Conservation (phyloP, 2,797 vertebrate genomes). For the Crax fasciolata region DNA sequence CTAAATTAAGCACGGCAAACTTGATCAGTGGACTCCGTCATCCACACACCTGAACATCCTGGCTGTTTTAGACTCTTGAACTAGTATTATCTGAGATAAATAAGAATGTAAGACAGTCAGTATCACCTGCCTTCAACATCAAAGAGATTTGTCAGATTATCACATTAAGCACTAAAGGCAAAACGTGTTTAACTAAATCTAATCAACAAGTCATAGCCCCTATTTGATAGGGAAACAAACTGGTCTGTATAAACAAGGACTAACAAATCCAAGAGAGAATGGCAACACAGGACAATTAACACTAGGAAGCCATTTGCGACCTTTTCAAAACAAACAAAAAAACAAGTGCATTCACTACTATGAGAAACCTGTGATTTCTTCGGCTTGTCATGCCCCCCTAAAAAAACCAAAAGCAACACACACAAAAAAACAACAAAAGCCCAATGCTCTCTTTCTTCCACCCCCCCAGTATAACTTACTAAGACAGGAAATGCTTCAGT, state of each 20-base stretch:
- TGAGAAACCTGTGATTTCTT: not conserved
- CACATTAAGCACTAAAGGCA: not conserved
- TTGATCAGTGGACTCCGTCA: not conserved
- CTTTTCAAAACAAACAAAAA: constrained; percentile 5
- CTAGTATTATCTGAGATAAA: not conserved
- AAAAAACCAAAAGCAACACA: not conserved
- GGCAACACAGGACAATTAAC: not conserved
- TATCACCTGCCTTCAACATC: not conserved
- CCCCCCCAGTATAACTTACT: constrained; percentile 81
- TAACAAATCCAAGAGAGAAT: not conserved
- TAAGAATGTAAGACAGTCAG: not conserved
- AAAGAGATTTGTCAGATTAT: not conserved
- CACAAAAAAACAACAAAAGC: not conserved
- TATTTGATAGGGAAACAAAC: not conserved
- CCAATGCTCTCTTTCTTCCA: not conserved
- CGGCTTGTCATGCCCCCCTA: not conserved
- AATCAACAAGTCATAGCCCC: not conserved
- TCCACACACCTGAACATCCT: not conserved
- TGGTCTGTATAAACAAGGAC: not conserved
- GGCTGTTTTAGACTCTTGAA: not conserved
- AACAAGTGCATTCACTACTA: not conserved
- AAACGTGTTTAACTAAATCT: not conserved
- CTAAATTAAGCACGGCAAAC: not conserved
- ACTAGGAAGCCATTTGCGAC: not conserved
- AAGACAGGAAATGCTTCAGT: constrained; percentile 96